Evolutionary conservation across 2,888 invertebrate species (phyloP), one percentile per base, ranked within the genome.

Genomic region (Lasioglossum zephyrum): DNA sequence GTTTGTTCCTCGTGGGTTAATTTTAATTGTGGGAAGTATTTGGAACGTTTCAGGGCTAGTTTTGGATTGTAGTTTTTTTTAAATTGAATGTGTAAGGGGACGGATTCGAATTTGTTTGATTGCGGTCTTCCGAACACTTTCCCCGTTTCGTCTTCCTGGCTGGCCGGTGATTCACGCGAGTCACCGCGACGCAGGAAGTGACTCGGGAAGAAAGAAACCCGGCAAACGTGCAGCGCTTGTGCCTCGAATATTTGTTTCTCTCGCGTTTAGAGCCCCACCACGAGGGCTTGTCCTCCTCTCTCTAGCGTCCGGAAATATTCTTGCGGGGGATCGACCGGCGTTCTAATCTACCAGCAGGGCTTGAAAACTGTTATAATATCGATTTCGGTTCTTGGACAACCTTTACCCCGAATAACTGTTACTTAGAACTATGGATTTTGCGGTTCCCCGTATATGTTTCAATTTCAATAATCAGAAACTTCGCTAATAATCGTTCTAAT

Each of bases 131-230:
- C 53, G 4, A 36, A 77, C 81, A 79, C 82, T 84, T 86, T 87
- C 79, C 82, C 78, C 70, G 70, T 63, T 77, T 84, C 83, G 87
- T 86, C 49, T 77, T 77, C 69, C 80, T 87, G 84, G 77, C 86
- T 81, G 81, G 78, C 81, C 84, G 86, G 87, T 86, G 88, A 87
- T 90, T 91, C 89, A 89, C 90, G 89, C 84, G 91, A 91, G 88
- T 91, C 91, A 90, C 84, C 85, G 73, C 79, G 77, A 73, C 87
- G 82, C 91, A 89, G 89, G 91, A 91, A 90, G 86, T 90, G 88
- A 91, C 90, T 89, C 85, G 87, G 72, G 87, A 89, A 87, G 87
- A 89, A 90, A 90, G 87, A 89, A 88, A 86, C 82, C 85, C 79
- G 69, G 73, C 75, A 84, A 66, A 87, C 85, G 85, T 87, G 82